Evolutionary conservation across 2,113 vertebrate species (phyloP).

Genomic region (Scomber scombrus): DNA sequence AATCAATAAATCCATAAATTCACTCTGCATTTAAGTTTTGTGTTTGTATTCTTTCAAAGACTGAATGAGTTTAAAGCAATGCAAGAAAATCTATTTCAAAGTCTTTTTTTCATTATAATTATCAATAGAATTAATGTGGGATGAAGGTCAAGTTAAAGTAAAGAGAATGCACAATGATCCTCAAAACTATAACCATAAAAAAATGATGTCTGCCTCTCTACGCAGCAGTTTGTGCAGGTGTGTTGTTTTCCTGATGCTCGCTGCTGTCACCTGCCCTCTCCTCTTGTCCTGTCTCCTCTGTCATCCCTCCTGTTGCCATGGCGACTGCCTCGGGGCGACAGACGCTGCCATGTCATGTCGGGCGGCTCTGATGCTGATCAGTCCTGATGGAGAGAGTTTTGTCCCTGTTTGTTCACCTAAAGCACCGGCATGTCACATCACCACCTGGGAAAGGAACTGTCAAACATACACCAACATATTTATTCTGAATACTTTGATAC

Average conservation of each 20-base stretch:
- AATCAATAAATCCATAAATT: background rate
- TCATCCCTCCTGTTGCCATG: constrained; percentile 48
- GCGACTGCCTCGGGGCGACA: constrained; percentile 73
- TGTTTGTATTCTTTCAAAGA: rapidly evolving
- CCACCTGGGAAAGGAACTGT: constrained; percentile 50
- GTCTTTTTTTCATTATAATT: background rate
- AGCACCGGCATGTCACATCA: constrained; percentile 51
- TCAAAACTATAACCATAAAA: background rate
- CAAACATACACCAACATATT: background rate
- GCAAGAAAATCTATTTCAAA: background rate
- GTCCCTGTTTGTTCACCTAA: constrained; percentile 78
- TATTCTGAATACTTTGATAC: background rate
- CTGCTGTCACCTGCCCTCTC: constrained; percentile 42
- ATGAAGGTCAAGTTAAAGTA: background rate
- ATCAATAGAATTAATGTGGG: background rate
- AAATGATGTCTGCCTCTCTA: background rate
- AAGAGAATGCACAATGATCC: background rate
- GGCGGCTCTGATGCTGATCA: constrained; percentile 69
- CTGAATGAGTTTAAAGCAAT: background rate
- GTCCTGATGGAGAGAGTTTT: constrained; percentile 71
- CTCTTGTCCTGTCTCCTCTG: constrained; percentile 34
- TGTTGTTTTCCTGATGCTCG: background rate
- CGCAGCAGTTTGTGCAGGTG: constrained; percentile 5
- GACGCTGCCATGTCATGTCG: constrained; percentile 61
- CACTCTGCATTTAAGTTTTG: too few species aligned